Evolutionary conservation across 2,888 invertebrate species (phyloP).

Genomic region (Drosophila percnosoma): DNA sequence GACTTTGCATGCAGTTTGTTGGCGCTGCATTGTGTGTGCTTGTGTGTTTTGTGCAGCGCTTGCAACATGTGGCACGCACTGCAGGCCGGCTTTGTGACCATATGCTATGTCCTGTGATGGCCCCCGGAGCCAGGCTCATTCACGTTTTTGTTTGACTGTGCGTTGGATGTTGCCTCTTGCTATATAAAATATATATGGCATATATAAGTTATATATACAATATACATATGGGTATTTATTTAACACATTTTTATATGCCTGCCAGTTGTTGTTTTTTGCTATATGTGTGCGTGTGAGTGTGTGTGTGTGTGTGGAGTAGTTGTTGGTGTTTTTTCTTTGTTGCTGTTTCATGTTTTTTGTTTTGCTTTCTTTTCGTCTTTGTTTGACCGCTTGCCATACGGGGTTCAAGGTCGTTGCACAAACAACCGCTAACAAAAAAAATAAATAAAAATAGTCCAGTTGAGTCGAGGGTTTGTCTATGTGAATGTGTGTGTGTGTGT

Average conservation of each 20-base stretch:
- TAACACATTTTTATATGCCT: constrained; percentile 74
- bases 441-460: constrained; percentile 37
- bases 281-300: constrained; percentile 27
- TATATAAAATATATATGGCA: constrained; percentile 43
- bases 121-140: constrained; percentile 33
- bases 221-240: constrained; percentile 67
- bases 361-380: constrained; percentile 69
- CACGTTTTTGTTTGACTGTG: constrained; percentile 49
- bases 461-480: constrained; percentile 61
- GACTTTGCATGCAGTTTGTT: constrained; percentile 48
- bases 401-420: constrained; percentile 75
- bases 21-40: constrained; percentile 42
- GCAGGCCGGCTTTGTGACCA: constrained; percentile 73
- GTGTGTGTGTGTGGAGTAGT: constrained; percentile 31
- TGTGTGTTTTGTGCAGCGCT: constrained; percentile 42
- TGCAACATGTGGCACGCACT: constrained; percentile 80
- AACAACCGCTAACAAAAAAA: constrained; percentile 32
- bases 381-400: constrained; percentile 69
- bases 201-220: constrained; percentile 21
- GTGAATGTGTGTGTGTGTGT: constrained; percentile 37
- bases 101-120: constrained; percentile 44
- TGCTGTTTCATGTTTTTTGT: constrained; percentile 46
- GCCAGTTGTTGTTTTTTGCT: constrained; percentile 40
- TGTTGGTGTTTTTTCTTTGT: constrained; percentile 46
- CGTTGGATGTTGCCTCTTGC: constrained; percentile 39